Percentiles rank a stretch among this genome's conserved stretches.
Conservation (phyloP, 2,888 invertebrate genomes). For the Mesoligia furuncula region DNA sequence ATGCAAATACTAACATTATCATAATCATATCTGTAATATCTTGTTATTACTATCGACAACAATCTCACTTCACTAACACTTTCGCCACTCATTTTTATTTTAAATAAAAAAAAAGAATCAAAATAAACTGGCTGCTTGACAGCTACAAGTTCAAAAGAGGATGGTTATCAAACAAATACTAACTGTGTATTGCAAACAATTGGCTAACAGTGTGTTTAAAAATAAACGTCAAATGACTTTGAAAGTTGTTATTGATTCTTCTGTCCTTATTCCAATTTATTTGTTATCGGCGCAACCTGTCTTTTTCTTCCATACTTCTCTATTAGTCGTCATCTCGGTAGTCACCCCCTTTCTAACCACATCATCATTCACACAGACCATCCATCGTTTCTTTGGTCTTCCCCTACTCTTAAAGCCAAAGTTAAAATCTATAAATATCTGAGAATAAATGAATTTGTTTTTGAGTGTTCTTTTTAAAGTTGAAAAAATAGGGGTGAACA, state of each 20-base stretch:
- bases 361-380: not conserved
- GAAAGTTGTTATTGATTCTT: not conserved
- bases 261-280: not conserved
- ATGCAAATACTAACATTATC: slow-evolving; percentile 69
- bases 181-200: too few relatives aligned
- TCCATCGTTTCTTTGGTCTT: not conserved
- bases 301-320: not conserved
- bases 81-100: slow-evolving; percentile 74
- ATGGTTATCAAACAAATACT: not conserved
- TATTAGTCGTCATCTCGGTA: not conserved
- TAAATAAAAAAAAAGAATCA: not conserved
- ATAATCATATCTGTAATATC: slow-evolving; percentile 73
- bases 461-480: not conserved
- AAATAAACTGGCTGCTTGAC: slow-evolving; percentile 7
- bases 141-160: not conserved
- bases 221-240: slow-evolving; percentile 38
- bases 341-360: not conserved
- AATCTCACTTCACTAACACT: slow-evolving; percentile 73
- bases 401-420: not conserved
- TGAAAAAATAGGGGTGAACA: not conserved
- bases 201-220: slow-evolving; percentile 9
- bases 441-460: not conserved
- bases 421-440: slow-evolving; percentile 2
- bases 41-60: slow-evolving; percentile 76
- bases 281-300: not conserved